A percentile compares a stretch with the other conserved stretches of the same genome.
Conservation (phyloP, 1,140 invertebrate species). For the Arion vulgaris region DNA sequence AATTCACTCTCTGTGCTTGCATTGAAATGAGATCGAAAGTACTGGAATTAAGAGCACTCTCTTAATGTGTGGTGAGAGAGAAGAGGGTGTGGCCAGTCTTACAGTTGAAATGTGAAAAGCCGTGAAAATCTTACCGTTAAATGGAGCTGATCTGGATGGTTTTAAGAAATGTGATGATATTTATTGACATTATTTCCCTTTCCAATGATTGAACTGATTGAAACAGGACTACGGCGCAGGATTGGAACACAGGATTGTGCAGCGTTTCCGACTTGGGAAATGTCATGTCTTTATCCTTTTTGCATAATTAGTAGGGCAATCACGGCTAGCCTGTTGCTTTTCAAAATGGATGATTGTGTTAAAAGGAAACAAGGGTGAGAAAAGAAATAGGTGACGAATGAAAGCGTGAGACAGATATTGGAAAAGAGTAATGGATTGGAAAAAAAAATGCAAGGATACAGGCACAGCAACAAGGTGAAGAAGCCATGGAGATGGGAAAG, state of each 20-base stretch:
- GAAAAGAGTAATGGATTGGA: not conserved
- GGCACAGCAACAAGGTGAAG: not conserved
- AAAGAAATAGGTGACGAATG: no score
- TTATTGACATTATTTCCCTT: not conserved
- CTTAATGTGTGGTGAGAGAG: no score
- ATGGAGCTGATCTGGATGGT: not conserved
- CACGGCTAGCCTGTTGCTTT: not conserved
- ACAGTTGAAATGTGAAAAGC: not conserved
- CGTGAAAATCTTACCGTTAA: not conserved
- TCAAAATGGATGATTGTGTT: not conserved
- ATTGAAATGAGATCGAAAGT: not conserved
- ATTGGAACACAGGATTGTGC: not conserved
- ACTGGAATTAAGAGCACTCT: not conserved
- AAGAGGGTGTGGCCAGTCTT: no score
- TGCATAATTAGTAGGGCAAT: constrained; percentile 6
- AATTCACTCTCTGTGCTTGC: not conserved
- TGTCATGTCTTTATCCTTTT: not conserved
- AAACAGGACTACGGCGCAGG: not conserved
- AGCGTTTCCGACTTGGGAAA: not conserved
- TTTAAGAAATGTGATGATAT: constrained; percentile 3
- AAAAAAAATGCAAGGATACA: not conserved
- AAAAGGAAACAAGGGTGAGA: not conserved
- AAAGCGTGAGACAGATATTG: no score
- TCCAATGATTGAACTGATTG: not conserved
- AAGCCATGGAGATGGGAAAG: not conserved